Evolutionary conservation across 2,888 invertebrate species (phyloP), one percentile per base, ranked within the genome.

Genomic region (Papilio gigon): DNA sequence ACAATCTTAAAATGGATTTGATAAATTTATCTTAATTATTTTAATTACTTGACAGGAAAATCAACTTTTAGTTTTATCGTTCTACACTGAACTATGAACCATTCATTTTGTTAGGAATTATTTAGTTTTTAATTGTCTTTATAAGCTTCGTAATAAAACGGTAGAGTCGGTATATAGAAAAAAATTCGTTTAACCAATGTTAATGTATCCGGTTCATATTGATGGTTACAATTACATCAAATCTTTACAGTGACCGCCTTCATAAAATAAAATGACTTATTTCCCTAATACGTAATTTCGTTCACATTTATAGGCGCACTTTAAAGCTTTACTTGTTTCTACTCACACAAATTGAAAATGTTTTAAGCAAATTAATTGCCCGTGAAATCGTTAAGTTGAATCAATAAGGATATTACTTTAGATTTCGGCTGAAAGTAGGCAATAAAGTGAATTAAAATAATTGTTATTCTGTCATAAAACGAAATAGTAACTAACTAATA

Each of bases 231-330:
- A n/a, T 60, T 25, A 60, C 37, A 50, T 25, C 60, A 60, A 47
- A 59, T 47, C 35, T 12, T 47, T 25, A 60, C 37, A 47, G 25
- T 66, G 60, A 50, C 66, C 33, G 50, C 42, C 37, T 50, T 53
- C 67, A 40, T 67, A 62, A 62, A 53, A 67, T 62, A 53, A 56
- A 67, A 62, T 53, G 40, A 44, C 30, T 62, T 17, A 67, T 44
- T 62, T 62, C 35, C 58, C 37, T 58, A 64, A 64, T 64, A 68
- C 27, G 11, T 33, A 40, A 56, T 68, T 64, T 68, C 47, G 33
- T 47, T 58, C 27, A 30, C 47, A 60, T 59, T 68, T 64, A 68
- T 59, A 27, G 40, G 27, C 12, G 27, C 27, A 47, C 37, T 65
- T 60, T 61, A 33, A 35, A 33, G 22, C 40, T 44, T 62, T 25